Evolutionary conservation across 2,888 invertebrate genomes (phyloP), one percentile per base, ranked within the genome.

Genomic region (Athrips mouffetella): DNA sequence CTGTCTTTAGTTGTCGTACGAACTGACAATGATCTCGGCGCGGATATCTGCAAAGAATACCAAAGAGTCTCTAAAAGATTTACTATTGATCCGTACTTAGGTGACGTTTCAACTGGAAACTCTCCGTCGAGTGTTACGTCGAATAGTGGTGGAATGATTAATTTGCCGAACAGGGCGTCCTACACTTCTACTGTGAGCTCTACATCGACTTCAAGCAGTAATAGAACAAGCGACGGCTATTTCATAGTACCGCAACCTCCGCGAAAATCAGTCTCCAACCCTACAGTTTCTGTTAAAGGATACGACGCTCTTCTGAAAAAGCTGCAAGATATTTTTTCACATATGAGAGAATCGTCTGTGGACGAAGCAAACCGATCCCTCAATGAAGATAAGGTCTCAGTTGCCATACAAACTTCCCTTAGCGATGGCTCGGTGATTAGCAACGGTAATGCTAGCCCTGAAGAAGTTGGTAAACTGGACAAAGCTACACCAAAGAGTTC

Each of bases 401-500:
- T 87, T 1, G 87, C 76, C 0, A 71, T 89, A 13, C 86, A 87
- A 62, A 79, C 83, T 0, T 77, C 78, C 0, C 59, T 76, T 1
- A 75, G 76, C 2, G 73, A 57, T 33, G 83, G 82, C 6, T 67
- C 70, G 7, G 52, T 62, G 1, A 45, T 77, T 8, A 87, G 82
- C 48, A 89, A 89, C 23, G 88, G 88, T 0, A 84, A 77, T 50
- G 83, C 85, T 1, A 87, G 87, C 63, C 85, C 85, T 0, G 84
- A 84, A 25, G 82, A 82, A 66, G 74, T 81, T 0, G 75, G 67
- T 5, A 79, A 83, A 60, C 76, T 80, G 41, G 86, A 89, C 48
- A 76, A 80, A 16, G 67, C 68, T 0, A 91, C 91, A 0, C 90
- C 91, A 1, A 90, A 89, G 63, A 89, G 89, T 52, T 88, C 88